A percentile compares a stretch with the other conserved stretches of the same genome.
phyloP scores from a whole-genome alignment of 1,140 invertebrate genomes.

The Meloidogyne chitwoodi region DNA sequence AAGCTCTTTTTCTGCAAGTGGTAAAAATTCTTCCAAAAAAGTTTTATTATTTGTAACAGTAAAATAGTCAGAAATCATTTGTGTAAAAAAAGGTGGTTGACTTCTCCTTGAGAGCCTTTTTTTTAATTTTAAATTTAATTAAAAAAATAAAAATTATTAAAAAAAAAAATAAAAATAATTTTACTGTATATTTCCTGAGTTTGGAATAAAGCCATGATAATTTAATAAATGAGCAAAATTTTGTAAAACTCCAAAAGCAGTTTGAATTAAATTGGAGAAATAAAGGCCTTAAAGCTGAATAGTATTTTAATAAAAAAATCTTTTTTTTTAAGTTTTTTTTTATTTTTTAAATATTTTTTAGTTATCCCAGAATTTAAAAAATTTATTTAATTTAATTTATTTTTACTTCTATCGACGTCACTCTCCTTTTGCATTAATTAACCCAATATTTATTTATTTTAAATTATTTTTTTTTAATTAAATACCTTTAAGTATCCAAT shows the following conservation, averaged over 20 bases:
- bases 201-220: slow-evolving; percentile 74
- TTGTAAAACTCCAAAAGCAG: slow-evolving; percentile 74
- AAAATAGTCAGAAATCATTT: slow-evolving; percentile 77
- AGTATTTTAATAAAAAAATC: not conserved
- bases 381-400: too few relatives aligned
- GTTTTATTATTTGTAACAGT: slow-evolving; percentile 69
- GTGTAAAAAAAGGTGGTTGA: slow-evolving; percentile 76
- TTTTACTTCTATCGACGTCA: too few relatives aligned
- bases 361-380: too few relatives aligned
- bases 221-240: slow-evolving; percentile 39
- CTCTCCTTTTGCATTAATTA: not conserved
- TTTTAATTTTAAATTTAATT: not conserved
- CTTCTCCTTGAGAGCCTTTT: slow-evolving; percentile 65
- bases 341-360: too few relatives aligned
- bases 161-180: slow-evolving; percentile 37
- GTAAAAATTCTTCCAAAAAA: slow-evolving; percentile 38
- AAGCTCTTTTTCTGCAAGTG: slow-evolving; percentile 46
- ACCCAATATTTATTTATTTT: too few relatives aligned
- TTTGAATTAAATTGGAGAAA: slow-evolving; percentile 72
- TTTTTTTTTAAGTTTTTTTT: too few relatives aligned
- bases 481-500: slow-evolving; percentile 79
- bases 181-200: slow-evolving; percentile 82
- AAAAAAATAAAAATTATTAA: not conserved
- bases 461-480: not conserved
- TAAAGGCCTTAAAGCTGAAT: slow-evolving; percentile 64